Evolutionary conservation across 2,888 invertebrate species (phyloP), one percentile per base, ranked within the genome.

Genomic region (Venustoraphidia nigricollis): DNA sequence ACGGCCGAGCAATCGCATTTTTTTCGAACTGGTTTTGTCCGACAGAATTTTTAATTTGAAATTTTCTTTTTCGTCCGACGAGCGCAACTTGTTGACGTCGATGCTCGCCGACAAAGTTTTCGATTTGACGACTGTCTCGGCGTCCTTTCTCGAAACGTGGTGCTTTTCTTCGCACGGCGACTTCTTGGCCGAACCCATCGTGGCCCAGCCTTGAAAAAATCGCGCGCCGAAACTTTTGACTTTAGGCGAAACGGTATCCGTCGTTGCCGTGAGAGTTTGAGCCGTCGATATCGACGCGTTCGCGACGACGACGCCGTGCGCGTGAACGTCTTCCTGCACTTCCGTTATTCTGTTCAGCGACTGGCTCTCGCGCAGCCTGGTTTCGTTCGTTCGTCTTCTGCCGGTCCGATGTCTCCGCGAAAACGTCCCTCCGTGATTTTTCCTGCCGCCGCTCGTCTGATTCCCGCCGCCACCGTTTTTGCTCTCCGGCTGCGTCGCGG

Each of bases 291-390:
- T 59, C 36, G 62, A 51, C 3, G 60, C 62, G 4, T 63, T 60
- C 9, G 62, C 58, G 34, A 64, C 62, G 17, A 65, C 60, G 37
- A 65, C 52, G 10, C 61, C 59, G 55, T 62, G 66, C 44, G 56
- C 51, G 37, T 62, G 58, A 39, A 68, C 76, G 47, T 79, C 83
- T 63, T 87, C 87, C 65, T 87, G 86, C 54, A 87, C 87, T 68
- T 89, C 89, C 11, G 87, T 87, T 54, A 89, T 88, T 53, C 88
- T 77, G 65, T 88, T 89, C 51, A 89, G 68, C 34, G 88, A 88
- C 61, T 89, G 87, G 56, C 86, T 87, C 68, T 89, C 88, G 9
- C 88, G 73, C 48, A 89, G 66, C 13, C 75, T 64, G 2, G 81
- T 78, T 56, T 81, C 79, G 1, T 78, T 74, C n/a, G 71, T 70